A percentile compares a stretch with the other conserved stretches of the same genome.
These are phyloP conservation scores for Bombus breviceps DNA, from an alignment of 1,140 invertebrate species.

Conservation along the genomic window DNA sequence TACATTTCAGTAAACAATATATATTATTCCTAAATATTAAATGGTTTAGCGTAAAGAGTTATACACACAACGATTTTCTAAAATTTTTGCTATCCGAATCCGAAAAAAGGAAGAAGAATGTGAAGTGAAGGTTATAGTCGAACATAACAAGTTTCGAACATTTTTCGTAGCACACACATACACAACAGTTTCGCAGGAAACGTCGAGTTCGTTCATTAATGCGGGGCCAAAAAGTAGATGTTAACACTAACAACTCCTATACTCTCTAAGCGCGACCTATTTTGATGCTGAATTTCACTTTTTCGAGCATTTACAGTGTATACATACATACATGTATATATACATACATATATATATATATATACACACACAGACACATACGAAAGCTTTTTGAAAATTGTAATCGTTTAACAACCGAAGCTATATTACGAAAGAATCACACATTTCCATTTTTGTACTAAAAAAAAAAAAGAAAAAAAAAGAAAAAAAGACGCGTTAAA, in stretches of 20 bases:
- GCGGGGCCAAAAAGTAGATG: conserved; percentile 45
- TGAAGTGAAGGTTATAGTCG: background rate
- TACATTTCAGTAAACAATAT: background rate
- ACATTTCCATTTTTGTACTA: conserved; percentile 32
- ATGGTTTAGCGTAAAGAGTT: too few species aligned
- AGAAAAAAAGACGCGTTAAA: too few species aligned
- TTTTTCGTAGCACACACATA: background rate
- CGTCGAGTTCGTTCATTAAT: conserved; percentile 42
- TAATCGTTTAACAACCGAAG: conserved; percentile 17
- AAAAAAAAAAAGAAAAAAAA: background rate
- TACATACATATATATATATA: background rate
- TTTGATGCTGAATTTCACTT: conserved; percentile 39
- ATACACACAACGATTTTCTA: too few species aligned
- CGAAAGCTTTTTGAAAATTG: conserved; percentile 1
- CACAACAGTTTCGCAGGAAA: conserved; percentile 18
- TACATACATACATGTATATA: background rate
- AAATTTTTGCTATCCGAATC: background rate
- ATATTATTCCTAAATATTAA: too few species aligned
- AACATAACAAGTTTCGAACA: conserved; percentile 19
- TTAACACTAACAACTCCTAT: conserved; percentile 17
- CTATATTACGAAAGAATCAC: background rate
- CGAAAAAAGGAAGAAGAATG: too few species aligned
- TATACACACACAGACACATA: background rate
- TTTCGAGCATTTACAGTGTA: conserved; percentile 32
- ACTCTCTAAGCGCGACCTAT: conserved; percentile 35